Percentiles rank a stretch among this genome's conserved stretches.
These are phyloP conservation scores for Paedocypris sp. DNA, from an alignment of 2,113 vertebrate species.

Conservation along the genomic window DNA sequence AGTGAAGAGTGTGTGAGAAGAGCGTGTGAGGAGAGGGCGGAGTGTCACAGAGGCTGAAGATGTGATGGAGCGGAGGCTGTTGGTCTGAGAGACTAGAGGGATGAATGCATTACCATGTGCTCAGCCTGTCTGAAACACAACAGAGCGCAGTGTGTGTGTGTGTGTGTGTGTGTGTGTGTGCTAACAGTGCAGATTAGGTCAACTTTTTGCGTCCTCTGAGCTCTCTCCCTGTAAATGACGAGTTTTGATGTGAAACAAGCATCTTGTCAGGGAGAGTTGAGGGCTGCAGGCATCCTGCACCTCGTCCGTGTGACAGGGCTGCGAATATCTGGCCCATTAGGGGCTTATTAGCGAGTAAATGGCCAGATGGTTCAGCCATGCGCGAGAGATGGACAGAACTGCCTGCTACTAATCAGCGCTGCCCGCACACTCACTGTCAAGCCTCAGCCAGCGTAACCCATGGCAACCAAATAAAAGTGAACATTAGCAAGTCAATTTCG, in stretches of 20 bases:
- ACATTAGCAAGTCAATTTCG: slow-evolving; percentile 99
- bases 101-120: slow-evolving; percentile 99
- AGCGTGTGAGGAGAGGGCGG: no score
- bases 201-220: slow-evolving; percentile 98
- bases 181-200: slow-evolving; percentile 99
- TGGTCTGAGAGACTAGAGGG: no score
- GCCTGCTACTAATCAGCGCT: slow-evolving; percentile 99
- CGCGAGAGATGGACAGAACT: slow-evolving; percentile 99
- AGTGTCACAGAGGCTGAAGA: no score
- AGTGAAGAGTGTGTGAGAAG: no score
- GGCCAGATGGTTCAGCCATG: slow-evolving; percentile 99
- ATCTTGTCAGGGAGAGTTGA: slow-evolving; percentile 99
- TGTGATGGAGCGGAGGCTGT: no score
- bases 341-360: slow-evolving; percentile 99
- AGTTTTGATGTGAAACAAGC: slow-evolving; percentile 99
- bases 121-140: slow-evolving; percentile 92
- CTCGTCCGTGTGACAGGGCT: slow-evolving; percentile 99
- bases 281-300: slow-evolving; percentile 99
- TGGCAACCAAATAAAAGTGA: slow-evolving; percentile 99
- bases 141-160: slow-evolving; percentile 67
- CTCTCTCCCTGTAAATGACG: slow-evolving; percentile 99
- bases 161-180: slow-evolving; percentile 71
- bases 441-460: slow-evolving; percentile 99
- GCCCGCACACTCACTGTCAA: slow-evolving; percentile 98
- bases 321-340: slow-evolving; percentile 99